Conservation (phyloP, 2,113 vertebrate species). For the Sinocyclocheilus anshuiensis region DNA sequence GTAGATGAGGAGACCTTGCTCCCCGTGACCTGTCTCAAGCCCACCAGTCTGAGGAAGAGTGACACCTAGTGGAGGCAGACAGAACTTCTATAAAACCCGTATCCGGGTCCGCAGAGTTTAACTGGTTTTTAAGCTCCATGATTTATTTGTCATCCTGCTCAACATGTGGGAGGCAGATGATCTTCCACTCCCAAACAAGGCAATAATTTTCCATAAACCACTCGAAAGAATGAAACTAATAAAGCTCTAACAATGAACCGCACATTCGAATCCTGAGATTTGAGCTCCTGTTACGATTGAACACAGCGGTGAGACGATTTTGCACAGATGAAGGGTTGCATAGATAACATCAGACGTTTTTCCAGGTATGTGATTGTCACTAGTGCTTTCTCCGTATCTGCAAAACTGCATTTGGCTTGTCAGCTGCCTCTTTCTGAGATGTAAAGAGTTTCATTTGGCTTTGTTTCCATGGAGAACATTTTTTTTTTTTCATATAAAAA, state of each 20-base stretch:
- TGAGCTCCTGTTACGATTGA: neutral
- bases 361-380: conserved; percentile 27
- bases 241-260: conserved; percentile 25
- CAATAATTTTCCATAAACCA: neutral
- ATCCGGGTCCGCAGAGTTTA: too few relatives aligned
- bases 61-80: conserved; percentile 69
- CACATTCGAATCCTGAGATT: conserved; percentile 2
- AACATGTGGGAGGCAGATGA: conserved; percentile 15
- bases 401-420: conserved; percentile 24
- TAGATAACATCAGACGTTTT: conserved; percentile 23
- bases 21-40: conserved; percentile 31
- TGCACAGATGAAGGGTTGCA: conserved; percentile 10
- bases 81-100: too few relatives aligned
- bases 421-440: conserved; percentile 17
- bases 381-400: neutral
- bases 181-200: neutral
- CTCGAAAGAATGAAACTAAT: conserved; percentile 26
- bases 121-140: neutral
- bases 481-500: neutral
- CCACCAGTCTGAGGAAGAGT: conserved; percentile 65
- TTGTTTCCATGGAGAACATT: conserved; percentile 40
- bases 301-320: neutral
- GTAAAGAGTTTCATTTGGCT: conserved; percentile 20
- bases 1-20: conserved; percentile 47
- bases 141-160: neutral